phyloP scores from a whole-genome alignment of 2,888 invertebrate species.

The Nemotelus pantherinus region DNA sequence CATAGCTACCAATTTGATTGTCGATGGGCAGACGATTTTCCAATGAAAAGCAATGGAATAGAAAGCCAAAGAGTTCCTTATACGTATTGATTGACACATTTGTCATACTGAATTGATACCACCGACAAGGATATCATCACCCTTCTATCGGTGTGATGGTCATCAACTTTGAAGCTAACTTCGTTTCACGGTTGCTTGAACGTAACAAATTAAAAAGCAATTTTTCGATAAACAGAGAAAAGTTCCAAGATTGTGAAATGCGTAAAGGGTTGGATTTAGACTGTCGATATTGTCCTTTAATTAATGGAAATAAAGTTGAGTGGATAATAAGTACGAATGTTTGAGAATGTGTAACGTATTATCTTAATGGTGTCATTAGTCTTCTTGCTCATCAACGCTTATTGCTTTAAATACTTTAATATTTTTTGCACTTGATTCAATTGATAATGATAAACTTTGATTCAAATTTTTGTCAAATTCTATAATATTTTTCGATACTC shows the following conservation, averaged over 20 bases:
- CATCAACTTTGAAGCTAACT: neutral
- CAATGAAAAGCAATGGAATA: neutral
- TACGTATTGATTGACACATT: slow-evolving; percentile 48
- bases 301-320: neutral
- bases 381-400: no score
- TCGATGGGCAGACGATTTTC: neutral
- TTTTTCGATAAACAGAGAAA: slow-evolving; percentile 11
- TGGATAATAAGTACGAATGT: no score
- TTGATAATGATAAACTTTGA: no score
- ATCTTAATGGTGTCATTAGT: no score
- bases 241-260: neutral
- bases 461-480: no score
- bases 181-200: slow-evolving; percentile 11
- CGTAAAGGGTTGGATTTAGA: neutral
- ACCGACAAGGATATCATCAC: slow-evolving; percentile 47
- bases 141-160: slow-evolving; percentile 32
- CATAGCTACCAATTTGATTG: no score
- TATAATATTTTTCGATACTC: no score
- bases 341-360: no score
- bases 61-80: no score
- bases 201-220: slow-evolving; percentile 45
- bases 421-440: no score
- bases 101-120: slow-evolving; percentile 46
- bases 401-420: no score
- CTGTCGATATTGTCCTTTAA: neutral